Conservation (phyloP, 2,113 vertebrate genomes). For the Bothrops jararaca region DNA sequence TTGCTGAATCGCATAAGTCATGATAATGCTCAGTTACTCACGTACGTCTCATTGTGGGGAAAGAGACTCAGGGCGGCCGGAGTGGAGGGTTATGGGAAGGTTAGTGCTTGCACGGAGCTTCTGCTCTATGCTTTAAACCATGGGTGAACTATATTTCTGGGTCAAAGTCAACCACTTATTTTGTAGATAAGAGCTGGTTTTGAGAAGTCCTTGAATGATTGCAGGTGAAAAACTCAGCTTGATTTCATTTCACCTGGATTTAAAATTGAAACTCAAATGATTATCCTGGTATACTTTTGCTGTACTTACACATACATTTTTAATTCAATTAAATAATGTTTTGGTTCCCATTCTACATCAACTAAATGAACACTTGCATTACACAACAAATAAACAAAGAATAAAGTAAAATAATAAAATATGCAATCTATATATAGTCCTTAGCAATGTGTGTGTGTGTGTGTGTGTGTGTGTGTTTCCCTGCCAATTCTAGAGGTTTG, state of each 20-base stretch:
- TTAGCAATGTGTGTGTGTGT: too few species aligned
- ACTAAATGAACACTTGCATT: background rate
- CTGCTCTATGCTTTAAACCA: too few species aligned
- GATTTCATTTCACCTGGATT: too few species aligned
- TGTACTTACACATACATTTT: background rate
- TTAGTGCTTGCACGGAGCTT: too few species aligned
- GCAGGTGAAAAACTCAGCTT: too few species aligned
- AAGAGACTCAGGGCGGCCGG: background rate
- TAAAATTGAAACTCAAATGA: background rate
- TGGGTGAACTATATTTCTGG: too few species aligned
- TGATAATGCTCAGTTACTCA: constrained; percentile 88
- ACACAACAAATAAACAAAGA: background rate
- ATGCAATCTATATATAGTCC: too few species aligned
- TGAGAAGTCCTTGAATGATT: too few species aligned
- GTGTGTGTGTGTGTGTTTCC: too few species aligned
- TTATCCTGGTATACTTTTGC: background rate
- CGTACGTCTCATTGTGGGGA: constrained; percentile 67
- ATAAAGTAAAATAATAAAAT: background rate
- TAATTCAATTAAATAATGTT: background rate
- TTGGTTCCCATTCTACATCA: background rate
- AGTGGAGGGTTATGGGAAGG: background rate
- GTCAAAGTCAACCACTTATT: too few species aligned
- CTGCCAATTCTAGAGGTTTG: too few species aligned
- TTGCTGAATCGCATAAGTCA: constrained; percentile 70
- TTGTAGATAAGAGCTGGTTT: too few species aligned